Conservation (phyloP, 2,888 invertebrate species). For the Hypercompe scribonia region DNA sequence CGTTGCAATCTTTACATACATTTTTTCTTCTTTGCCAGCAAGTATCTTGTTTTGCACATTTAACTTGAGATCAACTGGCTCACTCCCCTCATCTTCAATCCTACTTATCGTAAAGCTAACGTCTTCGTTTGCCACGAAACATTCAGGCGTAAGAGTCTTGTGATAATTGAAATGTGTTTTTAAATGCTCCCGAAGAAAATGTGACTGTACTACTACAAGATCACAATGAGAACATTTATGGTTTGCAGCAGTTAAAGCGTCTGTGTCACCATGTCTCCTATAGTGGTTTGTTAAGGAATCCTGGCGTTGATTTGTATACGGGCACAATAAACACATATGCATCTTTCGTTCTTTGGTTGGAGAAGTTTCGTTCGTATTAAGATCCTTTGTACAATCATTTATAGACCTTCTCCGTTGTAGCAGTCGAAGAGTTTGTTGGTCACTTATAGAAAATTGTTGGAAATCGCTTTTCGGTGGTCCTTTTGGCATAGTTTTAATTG, state of each 20-base stretch:
- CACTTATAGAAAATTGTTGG: constrained; percentile 87
- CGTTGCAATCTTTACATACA: constrained; percentile 78
- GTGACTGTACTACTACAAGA: constrained; percentile 91
- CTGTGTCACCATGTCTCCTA: constrained; percentile 88
- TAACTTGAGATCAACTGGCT: constrained; percentile 75
- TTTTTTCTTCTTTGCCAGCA: constrained; percentile 70
- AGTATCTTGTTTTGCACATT: constrained; percentile 63
- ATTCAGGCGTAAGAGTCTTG: constrained; percentile 86
- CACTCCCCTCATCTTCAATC: constrained; percentile 76
- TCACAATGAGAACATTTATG: constrained; percentile 94
- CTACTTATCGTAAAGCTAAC: constrained; percentile 86
- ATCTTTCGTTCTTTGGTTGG: constrained; percentile 87
- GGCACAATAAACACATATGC: constrained; percentile 92
- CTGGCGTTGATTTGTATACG: constrained; percentile 91
- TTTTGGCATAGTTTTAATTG: constrained; percentile 82
- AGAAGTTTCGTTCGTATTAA: constrained; percentile 70
- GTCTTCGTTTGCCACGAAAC: constrained; percentile 87
- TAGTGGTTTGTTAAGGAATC: constrained; percentile 92
- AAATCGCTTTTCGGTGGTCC: constrained; percentile 78
- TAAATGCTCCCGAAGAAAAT: constrained; percentile 92
- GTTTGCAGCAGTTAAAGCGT: constrained; percentile 87
- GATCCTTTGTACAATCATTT: constrained; percentile 71
- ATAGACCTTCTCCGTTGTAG: constrained; percentile 85
- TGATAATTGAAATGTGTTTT: constrained; percentile 91
- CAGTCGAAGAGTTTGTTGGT: constrained; percentile 88